Conservation (phyloP, 2,797 vertebrate genomes). For the Chelmon rostratus region DNA sequence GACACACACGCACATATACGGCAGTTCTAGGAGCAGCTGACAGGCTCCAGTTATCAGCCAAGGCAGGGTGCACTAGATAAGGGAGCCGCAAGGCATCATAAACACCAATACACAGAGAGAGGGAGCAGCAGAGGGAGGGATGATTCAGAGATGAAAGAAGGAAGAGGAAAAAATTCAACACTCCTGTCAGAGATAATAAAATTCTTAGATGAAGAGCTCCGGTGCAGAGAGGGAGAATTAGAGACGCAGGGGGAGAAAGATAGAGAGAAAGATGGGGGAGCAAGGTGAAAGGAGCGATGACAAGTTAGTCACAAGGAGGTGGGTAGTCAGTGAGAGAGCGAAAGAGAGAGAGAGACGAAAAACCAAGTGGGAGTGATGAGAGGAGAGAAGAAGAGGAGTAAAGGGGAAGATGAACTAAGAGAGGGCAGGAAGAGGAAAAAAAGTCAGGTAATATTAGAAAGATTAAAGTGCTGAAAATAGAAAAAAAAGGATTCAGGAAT, state of each 20-base stretch:
- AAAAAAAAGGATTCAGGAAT: background rate
- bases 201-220: constrained; percentile 65
- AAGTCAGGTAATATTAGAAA: background rate
- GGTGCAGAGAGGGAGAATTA: constrained; percentile 40
- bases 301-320: constrained; percentile 29
- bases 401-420: background rate
- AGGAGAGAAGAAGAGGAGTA: background rate
- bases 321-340: background rate
- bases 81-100: constrained; percentile 67
- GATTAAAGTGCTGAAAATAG: constrained; percentile 15
- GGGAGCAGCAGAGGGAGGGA: constrained; percentile 31
- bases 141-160: constrained; percentile 72
- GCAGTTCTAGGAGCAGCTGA: constrained; percentile 55
- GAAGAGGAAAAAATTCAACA: constrained; percentile 61
- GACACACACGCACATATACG: constrained; percentile 23
- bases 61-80: constrained; percentile 71
- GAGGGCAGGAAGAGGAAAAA: background rate
- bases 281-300: constrained; percentile 48
- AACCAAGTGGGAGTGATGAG: constrained; percentile 3
- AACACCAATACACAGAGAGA: constrained; percentile 52
- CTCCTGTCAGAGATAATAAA: constrained; percentile 73
- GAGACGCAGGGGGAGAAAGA: constrained; percentile 15
- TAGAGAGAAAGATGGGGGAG: constrained; percentile 11
- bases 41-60: constrained; percentile 74
- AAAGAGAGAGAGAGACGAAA: background rate